These are phyloP conservation scores for Heterodera filipjevi DNA, from an alignment of 2,888 invertebrate genomes.

Conservation along the genomic window DNA sequence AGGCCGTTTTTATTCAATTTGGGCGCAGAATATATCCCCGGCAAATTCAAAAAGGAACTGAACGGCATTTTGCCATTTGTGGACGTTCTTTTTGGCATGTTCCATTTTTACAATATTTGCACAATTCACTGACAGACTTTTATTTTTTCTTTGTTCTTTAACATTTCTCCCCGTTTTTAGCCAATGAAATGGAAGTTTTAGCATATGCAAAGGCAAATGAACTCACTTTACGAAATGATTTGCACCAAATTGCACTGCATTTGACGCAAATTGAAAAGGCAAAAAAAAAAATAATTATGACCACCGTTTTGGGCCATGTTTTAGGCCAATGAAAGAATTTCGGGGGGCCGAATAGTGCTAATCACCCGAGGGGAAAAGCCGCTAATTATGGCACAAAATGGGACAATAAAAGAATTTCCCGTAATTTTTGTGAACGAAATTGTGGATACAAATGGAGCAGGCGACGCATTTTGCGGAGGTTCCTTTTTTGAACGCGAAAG, in stretches of 20 bases:
- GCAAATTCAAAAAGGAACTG: constrained; percentile 80
- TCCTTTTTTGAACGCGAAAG: constrained; percentile 24
- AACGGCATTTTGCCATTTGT: constrained; percentile 84
- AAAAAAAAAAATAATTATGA: background rate
- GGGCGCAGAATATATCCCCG: constrained; percentile 89
- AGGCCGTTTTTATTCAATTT: constrained; percentile 87
- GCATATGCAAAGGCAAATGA: constrained; percentile 81
- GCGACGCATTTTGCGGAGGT: constrained; percentile 95
- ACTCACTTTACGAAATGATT: constrained; percentile 75
- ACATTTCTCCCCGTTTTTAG: background rate
- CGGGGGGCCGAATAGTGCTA: constrained; percentile 71
- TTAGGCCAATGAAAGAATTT: background rate
- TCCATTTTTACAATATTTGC: background rate
- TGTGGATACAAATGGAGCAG: constrained; percentile 96
- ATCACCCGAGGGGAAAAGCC: constrained; percentile 88
- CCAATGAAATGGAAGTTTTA: constrained; percentile 88
- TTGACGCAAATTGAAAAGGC: constrained; percentile 72
- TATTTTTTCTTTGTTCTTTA: background rate
- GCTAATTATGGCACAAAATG: constrained; percentile 75
- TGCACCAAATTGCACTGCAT: constrained; percentile 81
- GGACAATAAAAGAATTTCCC: constrained; percentile 49
- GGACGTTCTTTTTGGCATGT: constrained; percentile 86
- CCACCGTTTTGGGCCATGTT: background rate
- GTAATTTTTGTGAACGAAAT: constrained; percentile 72
- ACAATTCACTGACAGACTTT: background rate